Conservation (phyloP, 2,113 vertebrate species). For the Sakesphorus luctuosus region DNA sequence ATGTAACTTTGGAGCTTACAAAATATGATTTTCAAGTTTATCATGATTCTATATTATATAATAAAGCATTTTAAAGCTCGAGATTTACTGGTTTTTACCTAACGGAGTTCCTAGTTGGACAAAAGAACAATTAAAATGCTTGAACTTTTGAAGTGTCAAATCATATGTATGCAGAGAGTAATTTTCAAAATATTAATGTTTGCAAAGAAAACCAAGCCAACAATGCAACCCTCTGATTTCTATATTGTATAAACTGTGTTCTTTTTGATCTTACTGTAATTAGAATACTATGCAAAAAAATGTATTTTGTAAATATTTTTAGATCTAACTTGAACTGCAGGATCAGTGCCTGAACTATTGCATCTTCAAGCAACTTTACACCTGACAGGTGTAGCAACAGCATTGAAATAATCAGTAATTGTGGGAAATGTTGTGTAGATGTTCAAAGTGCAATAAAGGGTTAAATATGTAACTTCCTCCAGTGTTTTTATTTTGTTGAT, state of each 20-base stretch:
- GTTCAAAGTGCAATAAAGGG: conserved; percentile 62
- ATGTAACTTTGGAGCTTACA: neutral
- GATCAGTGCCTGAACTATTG: neutral
- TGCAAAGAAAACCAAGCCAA: neutral
- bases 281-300: neutral
- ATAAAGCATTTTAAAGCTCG: neutral
- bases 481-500: neutral
- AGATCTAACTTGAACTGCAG: neutral
- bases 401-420: neutral
- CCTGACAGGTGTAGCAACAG: neutral
- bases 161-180: neutral
- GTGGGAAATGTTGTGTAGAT: neutral
- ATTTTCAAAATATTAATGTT: neutral
- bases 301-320: conserved; percentile 14
- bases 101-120: neutral
- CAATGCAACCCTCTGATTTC: neutral
- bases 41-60: neutral
- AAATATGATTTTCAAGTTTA: neutral
- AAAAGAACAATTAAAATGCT: neutral
- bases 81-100: neutral
- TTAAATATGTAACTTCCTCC: neutral
- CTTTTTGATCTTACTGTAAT: neutral
- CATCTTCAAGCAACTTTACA: neutral
- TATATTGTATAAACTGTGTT: neutral
- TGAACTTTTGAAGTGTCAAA: neutral